Evolutionary conservation across 2,113 vertebrate species (phyloP).

Genomic region (Cranoglanis bouderius): DNA sequence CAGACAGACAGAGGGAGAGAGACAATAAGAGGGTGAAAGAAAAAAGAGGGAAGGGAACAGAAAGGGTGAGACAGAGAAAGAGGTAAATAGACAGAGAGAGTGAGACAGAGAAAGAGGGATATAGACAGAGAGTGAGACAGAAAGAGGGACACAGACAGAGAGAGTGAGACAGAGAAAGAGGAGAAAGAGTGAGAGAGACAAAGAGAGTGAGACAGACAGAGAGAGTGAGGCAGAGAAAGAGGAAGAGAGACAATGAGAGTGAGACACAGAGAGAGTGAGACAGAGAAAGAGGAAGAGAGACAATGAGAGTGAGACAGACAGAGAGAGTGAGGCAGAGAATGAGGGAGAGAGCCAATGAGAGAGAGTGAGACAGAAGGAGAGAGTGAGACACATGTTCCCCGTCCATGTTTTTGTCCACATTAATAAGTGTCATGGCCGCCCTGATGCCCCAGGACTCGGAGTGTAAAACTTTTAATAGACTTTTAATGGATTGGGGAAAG

Average conservation of each 20-base stretch:
- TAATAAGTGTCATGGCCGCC: slow-evolving; percentile 3
- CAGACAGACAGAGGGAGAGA: not conserved
- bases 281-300: not conserved
- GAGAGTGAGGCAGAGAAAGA: not conserved
- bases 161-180: not conserved
- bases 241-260: not conserved
- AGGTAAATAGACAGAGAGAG: not conserved
- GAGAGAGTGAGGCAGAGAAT: not conserved
- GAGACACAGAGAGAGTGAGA: not conserved
- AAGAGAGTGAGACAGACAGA: not conserved
- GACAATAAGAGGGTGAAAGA: too few relatives aligned
- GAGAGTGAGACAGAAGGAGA: not conserved
- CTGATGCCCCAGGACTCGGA: not conserved
- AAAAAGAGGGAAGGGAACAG: too few relatives aligned
- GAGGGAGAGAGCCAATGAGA: not conserved
- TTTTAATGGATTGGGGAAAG: slow-evolving; percentile 5
- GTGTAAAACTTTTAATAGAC: slow-evolving; percentile 18
- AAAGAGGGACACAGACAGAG: not conserved
- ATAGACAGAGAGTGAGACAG: not conserved
- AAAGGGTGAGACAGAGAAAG: not conserved
- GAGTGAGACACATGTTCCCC: not conserved
- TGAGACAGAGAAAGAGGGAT: not conserved
- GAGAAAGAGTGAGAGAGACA: not conserved
- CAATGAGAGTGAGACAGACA: not conserved
- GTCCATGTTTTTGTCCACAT: not conserved